phyloP scores from a whole-genome alignment of 2,797 vertebrate genomes.

The Brotogeris chrysoptera region DNA sequence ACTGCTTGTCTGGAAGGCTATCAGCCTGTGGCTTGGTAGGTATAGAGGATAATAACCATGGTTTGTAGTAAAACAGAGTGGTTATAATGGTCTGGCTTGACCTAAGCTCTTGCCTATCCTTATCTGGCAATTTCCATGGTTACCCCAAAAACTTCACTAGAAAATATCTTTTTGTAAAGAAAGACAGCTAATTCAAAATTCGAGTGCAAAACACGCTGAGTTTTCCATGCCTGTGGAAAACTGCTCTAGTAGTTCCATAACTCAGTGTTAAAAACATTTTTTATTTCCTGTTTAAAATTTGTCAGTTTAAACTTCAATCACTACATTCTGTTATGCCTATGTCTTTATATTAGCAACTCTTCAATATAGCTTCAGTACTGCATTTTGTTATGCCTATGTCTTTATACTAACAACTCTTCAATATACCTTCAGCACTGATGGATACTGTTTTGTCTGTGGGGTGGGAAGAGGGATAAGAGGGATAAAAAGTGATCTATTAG shows the following conservation, averaged over 20 bases:
- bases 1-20: background rate
- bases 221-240: constrained; percentile 10
- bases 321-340: background rate
- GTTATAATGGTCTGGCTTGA: background rate
- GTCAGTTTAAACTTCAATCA: background rate
- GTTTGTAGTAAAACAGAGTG: background rate
- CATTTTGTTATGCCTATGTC: background rate
- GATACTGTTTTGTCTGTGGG: background rate
- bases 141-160: background rate
- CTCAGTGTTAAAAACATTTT: background rate
- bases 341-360: background rate
- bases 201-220: background rate
- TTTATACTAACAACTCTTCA: background rate
- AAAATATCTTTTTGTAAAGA: background rate
- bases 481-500: background rate
- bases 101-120: background rate
- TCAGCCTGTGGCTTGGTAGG: background rate
- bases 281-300: constrained; percentile 14
- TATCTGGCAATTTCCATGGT: background rate
- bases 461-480: background rate
- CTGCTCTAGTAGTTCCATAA: background rate
- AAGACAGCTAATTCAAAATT: background rate
- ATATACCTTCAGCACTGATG: background rate
- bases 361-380: background rate
- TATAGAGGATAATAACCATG: background rate